Evolutionary conservation across 2,888 invertebrate species (phyloP).

Genomic region (Mesodorylaimus sp.): DNA sequence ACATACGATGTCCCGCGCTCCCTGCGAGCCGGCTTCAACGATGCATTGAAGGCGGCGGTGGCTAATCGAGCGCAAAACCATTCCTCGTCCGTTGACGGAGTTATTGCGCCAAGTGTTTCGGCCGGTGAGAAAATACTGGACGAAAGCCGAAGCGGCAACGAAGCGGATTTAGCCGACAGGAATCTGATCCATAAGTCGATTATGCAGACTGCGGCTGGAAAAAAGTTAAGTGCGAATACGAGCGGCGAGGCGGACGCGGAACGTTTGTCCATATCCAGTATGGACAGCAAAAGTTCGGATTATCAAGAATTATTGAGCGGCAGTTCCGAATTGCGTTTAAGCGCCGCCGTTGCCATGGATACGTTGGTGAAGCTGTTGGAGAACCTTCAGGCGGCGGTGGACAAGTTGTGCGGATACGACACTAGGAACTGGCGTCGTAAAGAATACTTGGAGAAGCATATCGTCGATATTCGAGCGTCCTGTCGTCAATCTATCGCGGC

Average conservation of each 20-base stretch:
- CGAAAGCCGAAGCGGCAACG: too few species aligned
- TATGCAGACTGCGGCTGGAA: too few species aligned
- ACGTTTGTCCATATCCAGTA: not conserved
- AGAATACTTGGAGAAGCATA: slow-evolving; percentile 54
- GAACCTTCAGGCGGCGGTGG: not conserved
- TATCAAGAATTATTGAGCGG: not conserved
- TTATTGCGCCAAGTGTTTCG: too few species aligned
- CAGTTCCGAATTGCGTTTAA: not conserved
- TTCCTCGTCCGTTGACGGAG: too few species aligned
- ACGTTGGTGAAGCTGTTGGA: not conserved
- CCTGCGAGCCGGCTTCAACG: too few species aligned
- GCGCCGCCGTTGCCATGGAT: not conserved
- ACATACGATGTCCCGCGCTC: too few species aligned
- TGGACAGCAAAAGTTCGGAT: not conserved
- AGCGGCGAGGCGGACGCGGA: not conserved
- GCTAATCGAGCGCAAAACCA: too few species aligned
- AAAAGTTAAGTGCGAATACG: not conserved
- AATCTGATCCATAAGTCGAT: too few species aligned
- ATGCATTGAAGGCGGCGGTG: too few species aligned
- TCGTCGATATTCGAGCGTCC: slow-evolving; percentile 64
- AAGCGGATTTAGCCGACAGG: too few species aligned
- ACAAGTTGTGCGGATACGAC: not conserved
- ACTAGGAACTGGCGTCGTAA: slow-evolving; percentile 58
- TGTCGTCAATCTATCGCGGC: slow-evolving; percentile 57
- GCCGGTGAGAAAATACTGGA: too few species aligned